Base-by-base conservation (phyloP, 1,140 invertebrate genomes). In the Drosophila ohnishii region DNA sequence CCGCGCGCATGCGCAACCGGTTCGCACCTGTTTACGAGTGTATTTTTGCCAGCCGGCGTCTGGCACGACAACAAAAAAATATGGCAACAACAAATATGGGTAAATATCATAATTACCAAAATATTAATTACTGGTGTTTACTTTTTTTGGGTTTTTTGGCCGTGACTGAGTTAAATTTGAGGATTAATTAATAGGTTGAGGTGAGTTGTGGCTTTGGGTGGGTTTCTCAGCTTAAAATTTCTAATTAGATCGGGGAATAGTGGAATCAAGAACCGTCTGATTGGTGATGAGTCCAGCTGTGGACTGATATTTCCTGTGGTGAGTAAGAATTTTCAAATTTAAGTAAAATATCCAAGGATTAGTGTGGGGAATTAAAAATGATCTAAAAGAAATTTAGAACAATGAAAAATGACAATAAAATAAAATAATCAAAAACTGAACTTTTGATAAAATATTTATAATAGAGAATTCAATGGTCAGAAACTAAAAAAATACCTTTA, bases 1-100 rank as follows among this genome's bases (percentile, higher is more conserved):
- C 5, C 7, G 39, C n/a, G 56, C 73, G 72, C 63, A 76, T 75
- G 74, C 71, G 72, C 47, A 76, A 76, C 74, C 72, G 74, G 74
- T 76, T 76, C 40, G 30, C 62, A 61, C 48, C 56, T 69, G 72
- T 61, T 75, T 44, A 34, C 13, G 13, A 8, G 9, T 35, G 5
- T 40, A 57, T 39, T 16, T n/a, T 9, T 66, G n/a, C 47, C 61
- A n/a, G 37, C 30, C 37, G 19, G 61, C 44, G 60, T 67, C 65
- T 66, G 61, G 47, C 59, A 65, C 65, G 22, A 25, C 51, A 25
- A 10, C 16, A 35, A 34, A 73, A 69, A 51, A 28, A 28, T 28
- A 47, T 28, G 45, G 3, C 14, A 10, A 47, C 25, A 1, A n/a
- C 10, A 45, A 51, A 45, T 42, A 63, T n/a, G 28, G 10, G 37